Evolutionary conservation across 2,797 vertebrate genomes (phyloP).

Genomic region (Carcharodon carcharias): DNA sequence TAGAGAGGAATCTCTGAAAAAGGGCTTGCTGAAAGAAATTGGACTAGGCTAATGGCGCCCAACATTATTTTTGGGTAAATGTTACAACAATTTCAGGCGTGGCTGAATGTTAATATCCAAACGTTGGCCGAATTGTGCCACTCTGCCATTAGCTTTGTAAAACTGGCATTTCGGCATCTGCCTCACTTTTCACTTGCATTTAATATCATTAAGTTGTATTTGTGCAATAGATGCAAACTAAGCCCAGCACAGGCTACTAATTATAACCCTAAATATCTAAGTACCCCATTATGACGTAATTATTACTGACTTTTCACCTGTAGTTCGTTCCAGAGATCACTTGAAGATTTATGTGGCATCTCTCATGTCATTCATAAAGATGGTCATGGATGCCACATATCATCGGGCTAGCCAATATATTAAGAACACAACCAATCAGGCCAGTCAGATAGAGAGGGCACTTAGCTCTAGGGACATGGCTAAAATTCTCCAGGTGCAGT

Average conservation of each 20-base stretch:
- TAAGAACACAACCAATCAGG: too few relatives aligned
- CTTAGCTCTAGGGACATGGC: too few relatives aligned
- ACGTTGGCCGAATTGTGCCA: not conserved
- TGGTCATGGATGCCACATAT: too few relatives aligned
- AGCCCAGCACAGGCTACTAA: not conserved
- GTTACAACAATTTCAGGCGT: not conserved
- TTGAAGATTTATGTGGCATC: too few relatives aligned
- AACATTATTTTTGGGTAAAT: not conserved
- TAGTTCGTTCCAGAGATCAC: too few relatives aligned
- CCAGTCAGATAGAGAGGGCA: too few relatives aligned
- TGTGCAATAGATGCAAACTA: not conserved
- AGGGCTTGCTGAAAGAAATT: not conserved
- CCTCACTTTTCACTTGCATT: too few relatives aligned
- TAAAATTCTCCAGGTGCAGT: too few relatives aligned
- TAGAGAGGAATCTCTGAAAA: not conserved
- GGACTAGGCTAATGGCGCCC: not conserved
- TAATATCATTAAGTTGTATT: not conserved
- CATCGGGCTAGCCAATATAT: too few relatives aligned
- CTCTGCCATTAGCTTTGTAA: not conserved
- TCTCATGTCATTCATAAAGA: too few relatives aligned
- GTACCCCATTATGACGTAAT: not conserved
- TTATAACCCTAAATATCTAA: not conserved
- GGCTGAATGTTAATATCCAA: not conserved
- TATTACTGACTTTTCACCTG: not conserved
- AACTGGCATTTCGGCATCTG: not conserved